These are phyloP conservation scores for Alfaro cultratus DNA, from an alignment of 2,797 vertebrate species.

Conservation along the genomic window DNA sequence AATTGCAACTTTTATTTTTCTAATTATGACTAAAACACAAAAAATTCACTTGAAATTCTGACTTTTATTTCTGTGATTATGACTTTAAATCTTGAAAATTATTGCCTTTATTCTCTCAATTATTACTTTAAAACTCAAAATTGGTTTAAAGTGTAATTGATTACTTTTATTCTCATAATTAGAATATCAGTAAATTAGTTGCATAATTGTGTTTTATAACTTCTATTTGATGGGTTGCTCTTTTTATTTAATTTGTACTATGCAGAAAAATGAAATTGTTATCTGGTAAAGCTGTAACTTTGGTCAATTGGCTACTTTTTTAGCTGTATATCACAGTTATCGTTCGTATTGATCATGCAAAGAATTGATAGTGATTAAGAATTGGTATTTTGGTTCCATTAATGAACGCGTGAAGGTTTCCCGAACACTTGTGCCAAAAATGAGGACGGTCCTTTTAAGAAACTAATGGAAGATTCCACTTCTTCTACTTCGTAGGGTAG, in stretches of 20 bases:
- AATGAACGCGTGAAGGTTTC: not conserved
- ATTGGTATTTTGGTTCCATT: not conserved
- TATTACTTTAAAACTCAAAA: not conserved
- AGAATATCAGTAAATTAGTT: not conserved
- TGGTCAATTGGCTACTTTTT: not conserved
- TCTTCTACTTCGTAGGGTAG: not conserved
- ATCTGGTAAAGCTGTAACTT: not conserved
- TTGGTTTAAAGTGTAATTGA: not conserved
- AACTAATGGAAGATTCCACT: not conserved
- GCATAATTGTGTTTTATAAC: not conserved
- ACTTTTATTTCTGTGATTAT: not conserved
- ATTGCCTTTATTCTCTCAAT: not conserved
- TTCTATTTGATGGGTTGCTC: not conserved
- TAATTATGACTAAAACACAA: not conserved
- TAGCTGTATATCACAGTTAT: not conserved
- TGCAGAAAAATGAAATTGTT: not conserved
- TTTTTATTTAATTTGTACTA: not conserved
- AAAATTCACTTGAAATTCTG: not conserved
- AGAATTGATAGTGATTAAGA: not conserved
- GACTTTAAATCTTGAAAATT: not conserved
- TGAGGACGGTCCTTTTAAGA: slow-evolving; percentile 45
- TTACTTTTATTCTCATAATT: not conserved
- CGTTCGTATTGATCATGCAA: not conserved
- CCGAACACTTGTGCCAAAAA: slow-evolving; percentile 3
- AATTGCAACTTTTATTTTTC: not conserved